phyloP scores from a whole-genome alignment of 2,888 invertebrate genomes.

The Zeuzera pyrina region DNA sequence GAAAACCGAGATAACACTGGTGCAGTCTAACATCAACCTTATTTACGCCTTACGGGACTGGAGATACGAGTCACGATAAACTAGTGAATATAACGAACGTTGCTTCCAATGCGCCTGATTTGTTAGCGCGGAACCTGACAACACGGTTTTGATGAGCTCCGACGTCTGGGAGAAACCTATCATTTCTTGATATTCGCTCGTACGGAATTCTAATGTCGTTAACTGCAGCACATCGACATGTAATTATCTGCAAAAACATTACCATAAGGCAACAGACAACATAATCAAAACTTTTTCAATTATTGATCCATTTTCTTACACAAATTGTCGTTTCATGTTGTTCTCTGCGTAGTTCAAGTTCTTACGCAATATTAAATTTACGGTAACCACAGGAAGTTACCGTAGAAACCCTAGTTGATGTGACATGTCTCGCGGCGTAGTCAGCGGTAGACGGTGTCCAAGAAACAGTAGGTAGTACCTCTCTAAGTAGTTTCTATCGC shows the following conservation, averaged over 20 bases:
- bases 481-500: conserved; percentile 56
- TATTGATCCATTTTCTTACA: no score
- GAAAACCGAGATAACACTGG: conserved; percentile 10
- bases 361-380: no score
- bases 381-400: conserved; percentile 8
- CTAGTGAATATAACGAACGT: neutral
- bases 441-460: conserved; percentile 39
- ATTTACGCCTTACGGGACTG: neutral
- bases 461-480: conserved; percentile 61
- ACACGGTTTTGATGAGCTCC: conserved; percentile 45
- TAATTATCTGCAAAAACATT: neutral
- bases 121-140: conserved; percentile 36
- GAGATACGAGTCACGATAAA: neutral
- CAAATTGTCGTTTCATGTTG: no score
- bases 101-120: conserved; percentile 21
- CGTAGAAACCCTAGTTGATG: conserved; percentile 1
- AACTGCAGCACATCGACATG: no score
- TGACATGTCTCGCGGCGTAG: conserved; percentile 17
- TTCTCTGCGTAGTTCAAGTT: no score
- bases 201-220: conserved; percentile 11
- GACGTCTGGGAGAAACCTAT: conserved; percentile 7
- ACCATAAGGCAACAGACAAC: no score
- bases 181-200: conserved; percentile 13
- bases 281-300: no score
- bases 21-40: neutral